Evolutionary conservation across 2,888 invertebrate species (phyloP), one percentile per base, ranked within the genome.

Genomic region (Oasisia sp.): DNA sequence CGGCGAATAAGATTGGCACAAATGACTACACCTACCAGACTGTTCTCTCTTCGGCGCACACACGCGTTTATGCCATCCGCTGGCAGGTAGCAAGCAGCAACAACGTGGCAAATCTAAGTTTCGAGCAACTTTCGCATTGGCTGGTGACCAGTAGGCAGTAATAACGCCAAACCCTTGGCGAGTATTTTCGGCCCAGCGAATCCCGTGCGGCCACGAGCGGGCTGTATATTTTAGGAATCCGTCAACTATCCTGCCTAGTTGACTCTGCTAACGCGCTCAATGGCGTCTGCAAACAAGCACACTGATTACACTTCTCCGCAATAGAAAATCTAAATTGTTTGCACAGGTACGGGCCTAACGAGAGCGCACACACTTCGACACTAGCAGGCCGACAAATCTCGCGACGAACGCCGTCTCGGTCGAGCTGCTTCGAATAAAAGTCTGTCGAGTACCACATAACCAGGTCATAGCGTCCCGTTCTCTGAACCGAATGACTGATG

Each of bases 191-290:
- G 74, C 74, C 19, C 74, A 74, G 74, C 74, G 74, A 74, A 74
- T 74, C 74, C 27, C 27, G 19, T 19, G 27, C 3, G 74, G n/a
- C 74, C 74, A 74, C 74, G 74, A 74, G 7, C 74, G 74, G 74
- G 19, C 74, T 74, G 74, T 74, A 74, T 74, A 19, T 74, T 74
- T 74, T 74, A 74, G 74, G 14, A 0, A 7, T 74, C 74, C 74
- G 74, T 74, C 74, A 74, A 74, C 27, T 74, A 74, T 74, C 74
- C 74, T 74, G 74, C 74, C n/a, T 74, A n/a, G 74, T 74, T 74
- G 74, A 74, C 74, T 74, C 27, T 74, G 14, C 74, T 74, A 19
- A 7, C 74, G 74, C 7, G 74, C 27, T 74, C 74, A 27, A 27
- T 74, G 27, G 74, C 74, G 74, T 74, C 74, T 27, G 27, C 74